Evolutionary conservation across 2,797 vertebrate genomes (phyloP).

Genomic region (Eptatretus atami): DNA sequence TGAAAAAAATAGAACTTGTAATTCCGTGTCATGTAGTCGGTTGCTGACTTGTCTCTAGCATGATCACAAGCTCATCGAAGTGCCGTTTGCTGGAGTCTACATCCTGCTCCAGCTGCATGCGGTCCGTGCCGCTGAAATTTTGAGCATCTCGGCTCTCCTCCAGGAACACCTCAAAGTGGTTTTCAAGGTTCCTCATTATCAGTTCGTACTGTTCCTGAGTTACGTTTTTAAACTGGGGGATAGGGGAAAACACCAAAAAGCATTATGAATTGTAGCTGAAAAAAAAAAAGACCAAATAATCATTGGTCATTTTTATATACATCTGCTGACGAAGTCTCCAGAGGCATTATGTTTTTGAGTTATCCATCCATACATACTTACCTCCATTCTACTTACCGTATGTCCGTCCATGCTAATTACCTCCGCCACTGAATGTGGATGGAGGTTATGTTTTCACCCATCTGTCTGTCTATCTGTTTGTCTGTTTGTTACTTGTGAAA

Average conservation of each 20-base stretch:
- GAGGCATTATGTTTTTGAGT: no score
- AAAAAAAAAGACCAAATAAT: background rate
- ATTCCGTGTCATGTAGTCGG: slow-evolving; percentile 4
- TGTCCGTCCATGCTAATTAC: no score
- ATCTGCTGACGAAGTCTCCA: no score
- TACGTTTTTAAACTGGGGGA: slow-evolving; percentile 29
- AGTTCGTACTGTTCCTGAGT: slow-evolving; percentile 36
- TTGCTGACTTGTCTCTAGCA: slow-evolving; percentile 47
- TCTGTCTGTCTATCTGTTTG: no score
- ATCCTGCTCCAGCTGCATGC: slow-evolving; percentile 36
- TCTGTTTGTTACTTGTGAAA: no score
- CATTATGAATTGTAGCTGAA: background rate
- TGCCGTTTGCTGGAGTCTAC: slow-evolving; percentile 35
- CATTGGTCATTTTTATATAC: background rate
- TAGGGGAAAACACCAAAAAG: background rate
- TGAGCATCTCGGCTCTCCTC: slow-evolving; percentile 52
- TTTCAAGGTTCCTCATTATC: slow-evolving; percentile 33
- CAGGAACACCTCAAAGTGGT: slow-evolving; percentile 49
- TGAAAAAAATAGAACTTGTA: background rate
- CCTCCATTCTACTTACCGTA: no score
- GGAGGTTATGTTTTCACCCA: no score
- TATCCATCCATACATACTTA: no score
- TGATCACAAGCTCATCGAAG: slow-evolving; percentile 37
- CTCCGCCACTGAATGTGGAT: no score
- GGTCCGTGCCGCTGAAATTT: slow-evolving; percentile 36